Base-by-base conservation (phyloP, 23 tunicate species). In the Clavelina lepadiformis region DNA sequence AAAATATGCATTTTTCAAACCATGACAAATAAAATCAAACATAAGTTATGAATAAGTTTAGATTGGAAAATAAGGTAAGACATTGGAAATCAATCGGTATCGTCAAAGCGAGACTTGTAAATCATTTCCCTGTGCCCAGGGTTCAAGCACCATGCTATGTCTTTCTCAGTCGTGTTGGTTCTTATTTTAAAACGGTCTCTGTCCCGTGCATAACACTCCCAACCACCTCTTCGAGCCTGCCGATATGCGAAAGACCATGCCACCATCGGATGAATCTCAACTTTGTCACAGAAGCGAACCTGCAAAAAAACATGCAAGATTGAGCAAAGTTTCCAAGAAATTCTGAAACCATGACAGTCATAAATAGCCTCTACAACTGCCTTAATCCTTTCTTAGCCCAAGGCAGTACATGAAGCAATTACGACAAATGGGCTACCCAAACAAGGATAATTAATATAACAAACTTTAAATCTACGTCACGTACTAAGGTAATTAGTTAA, bases 201-300 rank as follows among this genome's bases (percentile, higher is more conserved):
- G 35, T 80, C 86, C 19, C 75, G 65, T 7, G 86, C 78, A 22
- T 55, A 29, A 33, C 46, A 15, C 19, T 80, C 78, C 86, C 86
- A 80, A 7, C 25, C 19, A 2, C 86, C 86, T 51, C 64, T 71
- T 33, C 86, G 38, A 2, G 86, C 72, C 32, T 61, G 63, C 0
- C 70, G 52, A 67, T 80, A 80, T n/a, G 86, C 86, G 37, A 58
- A 80, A 0, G 86, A 63, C 86, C 86, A 80, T 18, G 69, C 72
- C 25, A 63, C 57, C 66, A 80, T 80, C 33, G 51, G 72, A 64
- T 80, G 86, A 22, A 71, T 73, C 5, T 28, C 47, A 0, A 71
- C 78, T 27, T 80, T 38, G 54, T 80, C 86, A 33, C 23, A 29
- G 33, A 80, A 80, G 28, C 65, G 78, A 41, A 80, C 86, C 78